Conservation (phyloP, 2,113 vertebrate genomes). For the Podarcis muralis region DNA sequence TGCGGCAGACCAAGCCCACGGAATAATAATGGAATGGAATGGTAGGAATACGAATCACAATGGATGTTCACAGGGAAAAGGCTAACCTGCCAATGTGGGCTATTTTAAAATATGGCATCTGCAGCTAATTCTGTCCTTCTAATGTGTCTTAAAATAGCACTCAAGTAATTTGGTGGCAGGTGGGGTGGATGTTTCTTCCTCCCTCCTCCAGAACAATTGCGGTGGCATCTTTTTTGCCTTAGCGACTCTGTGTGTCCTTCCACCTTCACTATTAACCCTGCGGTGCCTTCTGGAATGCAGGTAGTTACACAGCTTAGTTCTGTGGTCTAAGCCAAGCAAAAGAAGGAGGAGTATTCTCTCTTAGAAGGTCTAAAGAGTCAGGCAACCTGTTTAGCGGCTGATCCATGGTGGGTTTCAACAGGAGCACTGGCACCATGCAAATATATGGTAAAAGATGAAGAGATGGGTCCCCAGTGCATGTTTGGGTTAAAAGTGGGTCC, state of each 20-base stretch:
- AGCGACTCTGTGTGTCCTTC: accelerated
- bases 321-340: neutral
- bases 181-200: conserved; percentile 42
- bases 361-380: neutral
- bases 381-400: too few species aligned
- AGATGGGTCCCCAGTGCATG: too few species aligned
- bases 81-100: conserved; percentile 59
- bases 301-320: neutral
- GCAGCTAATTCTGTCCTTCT: conserved; percentile 59
- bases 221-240: accelerated
- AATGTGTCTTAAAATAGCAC: conserved; percentile 61
- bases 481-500: too few species aligned
- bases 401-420: too few species aligned
- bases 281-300: conserved; percentile 15
- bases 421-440: too few species aligned
- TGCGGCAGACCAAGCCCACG: neutral
- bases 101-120: conserved; percentile 77
- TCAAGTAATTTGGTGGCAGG: conserved; percentile 44
- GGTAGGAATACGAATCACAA: conserved; percentile 25
- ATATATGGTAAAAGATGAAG: too few species aligned
- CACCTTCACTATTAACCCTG: accelerated
- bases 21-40: neutral
- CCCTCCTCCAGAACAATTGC: conserved; percentile 42
- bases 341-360: neutral
- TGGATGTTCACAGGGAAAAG: conserved; percentile 57